Base-by-base conservation (phyloP, 1,140 invertebrate species). In the Drosophila nasuta region DNA sequence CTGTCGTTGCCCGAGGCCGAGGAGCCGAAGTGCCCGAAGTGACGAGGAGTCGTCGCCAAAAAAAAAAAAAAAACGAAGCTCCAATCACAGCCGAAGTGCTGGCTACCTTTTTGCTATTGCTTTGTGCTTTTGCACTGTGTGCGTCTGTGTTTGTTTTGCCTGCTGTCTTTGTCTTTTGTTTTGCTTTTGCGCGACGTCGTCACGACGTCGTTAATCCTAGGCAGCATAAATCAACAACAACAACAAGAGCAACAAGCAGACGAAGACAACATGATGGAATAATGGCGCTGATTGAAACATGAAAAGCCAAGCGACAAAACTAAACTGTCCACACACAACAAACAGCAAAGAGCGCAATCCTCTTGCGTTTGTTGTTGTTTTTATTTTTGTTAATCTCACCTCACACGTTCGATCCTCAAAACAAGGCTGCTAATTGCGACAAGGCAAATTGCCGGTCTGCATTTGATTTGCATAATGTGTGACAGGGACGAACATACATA, bases 381-480 rank as follows among this genome's bases (percentile, higher is more conserved):
- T 25, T 25, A 3, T 25, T 25, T 25, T 25, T 25, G 20, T 25
- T 25, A 25, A 25, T 25, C 35, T 33, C 5, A 51, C 64, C 59
- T 54, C 35, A 13, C 58, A 35, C 15, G 41, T 52, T 30, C 51
- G 81, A 80, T 77, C 81, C 75, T 87, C 51, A n/a, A 63, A 70
- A 88, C 85, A 83, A 83, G 83, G 66, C 85, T 64, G 85, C 82
- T 88, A 88, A 88, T 88, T 88, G 83, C 85, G 51, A 17, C 70
- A 25, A 25, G 65, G 83, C 83, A 88, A 88, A 88, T 88, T 88
- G 83, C 69, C 54, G 63, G 57, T 28, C 17, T 63, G 67, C 82
- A 88, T 88, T 85, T 88, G 73, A 88, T 88, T 88, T 83, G 83
- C 83, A 88, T 88, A 88, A 72, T 76, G 43, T 5, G 48, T 25